phyloP scores from a whole-genome alignment of 37 sponge, comb jelly and placozoan species.

The Halisarca cf. caerulea region DNA sequence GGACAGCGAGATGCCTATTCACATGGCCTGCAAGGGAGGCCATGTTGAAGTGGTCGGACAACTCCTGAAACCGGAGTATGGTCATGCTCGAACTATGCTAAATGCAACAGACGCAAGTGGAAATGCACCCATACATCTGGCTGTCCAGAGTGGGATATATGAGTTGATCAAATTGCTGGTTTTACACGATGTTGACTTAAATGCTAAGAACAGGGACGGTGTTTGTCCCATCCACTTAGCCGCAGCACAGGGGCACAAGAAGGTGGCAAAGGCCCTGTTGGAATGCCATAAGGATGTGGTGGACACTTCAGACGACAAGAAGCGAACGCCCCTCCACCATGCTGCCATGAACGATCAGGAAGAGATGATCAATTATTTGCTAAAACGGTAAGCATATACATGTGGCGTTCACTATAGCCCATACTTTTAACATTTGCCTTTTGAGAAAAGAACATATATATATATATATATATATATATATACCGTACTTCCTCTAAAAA shows the following conservation, averaged over 20 bases:
- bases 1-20: constrained; percentile 65
- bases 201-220: constrained; percentile 47
- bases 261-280: constrained; percentile 65
- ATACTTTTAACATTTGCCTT: too few species aligned
- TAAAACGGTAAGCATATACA: constrained; percentile 68
- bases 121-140: constrained; percentile 78
- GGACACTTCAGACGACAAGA: constrained; percentile 36
- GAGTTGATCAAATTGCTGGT: constrained; percentile 68
- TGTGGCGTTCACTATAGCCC: too few species aligned
- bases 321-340: constrained; percentile 78
- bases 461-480: too few species aligned
- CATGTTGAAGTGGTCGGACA: constrained; percentile 68
- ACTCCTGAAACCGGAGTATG: constrained; percentile 27
- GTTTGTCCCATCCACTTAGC: constrained; percentile 85
- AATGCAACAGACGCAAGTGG: constrained; percentile 49
- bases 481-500: too few species aligned
- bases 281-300: constrained; percentile 8
- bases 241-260: constrained; percentile 61
- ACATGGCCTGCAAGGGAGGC: constrained; percentile 75
- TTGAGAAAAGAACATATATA: too few species aligned
- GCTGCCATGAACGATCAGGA: constrained; percentile 79
- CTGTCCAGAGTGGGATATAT: constrained; percentile 66
- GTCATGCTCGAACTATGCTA: constrained; percentile 13
- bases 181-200: constrained; percentile 38
- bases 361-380: constrained; percentile 76